Conservation (phyloP, 2,113 vertebrate species). For the Lonchura striata region DNA sequence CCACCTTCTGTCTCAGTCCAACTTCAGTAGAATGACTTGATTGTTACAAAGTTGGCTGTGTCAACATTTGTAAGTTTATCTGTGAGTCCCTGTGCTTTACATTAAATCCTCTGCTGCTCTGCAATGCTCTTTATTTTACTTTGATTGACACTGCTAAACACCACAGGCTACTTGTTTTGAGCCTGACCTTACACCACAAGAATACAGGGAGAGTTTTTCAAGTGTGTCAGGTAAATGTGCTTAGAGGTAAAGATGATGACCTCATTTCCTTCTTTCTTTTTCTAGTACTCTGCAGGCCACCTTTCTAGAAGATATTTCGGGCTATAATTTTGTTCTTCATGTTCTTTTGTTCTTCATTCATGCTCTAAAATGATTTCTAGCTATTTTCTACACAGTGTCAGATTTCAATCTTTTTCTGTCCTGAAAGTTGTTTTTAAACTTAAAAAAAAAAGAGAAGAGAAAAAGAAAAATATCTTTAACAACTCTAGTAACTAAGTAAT, state of each 20-base stretch:
- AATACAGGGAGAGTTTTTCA: not conserved
- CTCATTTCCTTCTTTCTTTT: not conserved
- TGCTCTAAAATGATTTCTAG: not conserved
- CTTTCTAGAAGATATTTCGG: not conserved
- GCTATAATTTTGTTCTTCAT: not conserved
- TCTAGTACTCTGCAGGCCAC: not conserved
- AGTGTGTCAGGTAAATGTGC: not conserved
- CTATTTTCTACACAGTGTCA: not conserved
- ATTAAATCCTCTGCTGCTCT: not conserved
- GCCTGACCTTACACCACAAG: not conserved
- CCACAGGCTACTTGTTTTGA: not conserved
- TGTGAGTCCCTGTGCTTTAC: not conserved
- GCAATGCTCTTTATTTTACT: not conserved
- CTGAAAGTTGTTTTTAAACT: not conserved
- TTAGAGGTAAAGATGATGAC: not conserved
- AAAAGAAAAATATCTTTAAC: not conserved
- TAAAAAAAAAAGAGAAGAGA: not conserved
- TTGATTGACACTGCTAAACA: not conserved
- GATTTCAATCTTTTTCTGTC: not conserved
- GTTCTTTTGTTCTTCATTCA: not conserved
- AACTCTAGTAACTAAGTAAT: not conserved
- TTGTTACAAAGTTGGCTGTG: not conserved
- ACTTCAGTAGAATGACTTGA: not conserved
- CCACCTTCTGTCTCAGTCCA: rapidly evolving
- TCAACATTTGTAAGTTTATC: not conserved